These are phyloP conservation scores for Iselma pallidipennis DNA, from an alignment of 2,888 invertebrate genomes.

Conservation along the genomic window DNA sequence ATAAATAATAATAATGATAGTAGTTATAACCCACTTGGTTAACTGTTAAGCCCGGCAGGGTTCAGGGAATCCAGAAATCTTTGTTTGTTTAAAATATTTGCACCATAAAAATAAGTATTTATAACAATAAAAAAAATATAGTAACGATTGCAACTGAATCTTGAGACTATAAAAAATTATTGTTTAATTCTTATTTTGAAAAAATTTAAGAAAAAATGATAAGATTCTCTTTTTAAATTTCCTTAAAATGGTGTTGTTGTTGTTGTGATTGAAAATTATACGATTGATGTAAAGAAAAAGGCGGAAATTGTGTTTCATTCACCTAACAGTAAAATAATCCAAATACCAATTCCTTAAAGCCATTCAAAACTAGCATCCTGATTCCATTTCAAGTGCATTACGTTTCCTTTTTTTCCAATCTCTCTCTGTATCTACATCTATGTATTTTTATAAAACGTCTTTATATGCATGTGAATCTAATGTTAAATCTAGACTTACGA, in stretches of 20 bases:
- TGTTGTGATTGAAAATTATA: not conserved
- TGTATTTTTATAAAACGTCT: not conserved
- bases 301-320: not conserved
- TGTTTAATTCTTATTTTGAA: too few relatives aligned
- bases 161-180: not conserved
- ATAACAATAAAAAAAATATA: not conserved
- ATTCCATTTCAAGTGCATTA: not conserved
- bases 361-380: not conserved
- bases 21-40: not conserved
- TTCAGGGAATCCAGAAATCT: not conserved
- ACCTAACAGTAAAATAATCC: conserved; percentile 7
- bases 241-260: too few relatives aligned
- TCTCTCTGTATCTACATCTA: too few relatives aligned
- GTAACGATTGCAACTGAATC: not conserved
- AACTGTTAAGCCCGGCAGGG: not conserved
- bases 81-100: not conserved
- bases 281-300: not conserved
- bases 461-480: too few relatives aligned
- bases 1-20: not conserved
- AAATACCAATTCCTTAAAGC: conserved; percentile 1
- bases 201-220: too few relatives aligned
- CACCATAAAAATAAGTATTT: not conserved
- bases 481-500: too few relatives aligned
- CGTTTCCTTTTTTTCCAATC: not conserved
- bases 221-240: too few relatives aligned